Evolutionary conservation across 2,797 vertebrate genomes (phyloP).

Genomic region (Remorina albescens): DNA sequence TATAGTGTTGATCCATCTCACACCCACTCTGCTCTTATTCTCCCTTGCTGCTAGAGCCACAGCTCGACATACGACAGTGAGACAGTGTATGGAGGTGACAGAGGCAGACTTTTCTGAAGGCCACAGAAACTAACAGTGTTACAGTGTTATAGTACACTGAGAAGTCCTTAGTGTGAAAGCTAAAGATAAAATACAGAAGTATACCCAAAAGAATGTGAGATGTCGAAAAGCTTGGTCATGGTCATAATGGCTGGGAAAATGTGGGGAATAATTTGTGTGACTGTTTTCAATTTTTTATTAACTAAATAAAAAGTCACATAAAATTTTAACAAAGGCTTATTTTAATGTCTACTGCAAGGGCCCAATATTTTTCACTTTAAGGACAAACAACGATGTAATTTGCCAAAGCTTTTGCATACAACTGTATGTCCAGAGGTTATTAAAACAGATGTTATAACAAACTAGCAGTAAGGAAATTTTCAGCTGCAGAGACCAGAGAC

Average conservation of each 20-base stretch:
- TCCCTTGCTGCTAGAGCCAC: constrained; percentile 26
- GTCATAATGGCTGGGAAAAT: too few species aligned
- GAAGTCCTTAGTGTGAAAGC: too few species aligned
- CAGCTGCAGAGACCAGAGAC: constrained; percentile 26
- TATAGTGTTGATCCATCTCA: constrained; percentile 34
- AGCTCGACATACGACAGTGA: constrained; percentile 28
- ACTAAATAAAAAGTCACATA: background rate
- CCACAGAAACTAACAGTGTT: constrained; percentile 7
- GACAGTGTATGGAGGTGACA: constrained; percentile 16
- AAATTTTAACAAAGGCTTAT: background rate
- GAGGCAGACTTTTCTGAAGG: background rate
- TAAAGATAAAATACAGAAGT: too few species aligned
- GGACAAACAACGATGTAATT: background rate
- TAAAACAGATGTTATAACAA: constrained; percentile 14
- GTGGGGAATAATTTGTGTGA: too few species aligned
- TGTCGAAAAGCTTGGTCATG: too few species aligned
- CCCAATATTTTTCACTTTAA: background rate
- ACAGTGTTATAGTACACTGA: too few species aligned
- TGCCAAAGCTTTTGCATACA: constrained; percentile 10
- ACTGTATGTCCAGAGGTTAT: constrained; percentile 8
- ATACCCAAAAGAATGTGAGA: too few species aligned
- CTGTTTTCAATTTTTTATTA: background rate
- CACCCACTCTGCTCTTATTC: constrained; percentile 12
- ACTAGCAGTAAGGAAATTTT: constrained; percentile 22
- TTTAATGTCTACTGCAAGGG: background rate